Percentiles rank a stretch among this genome's conserved stretches.
phyloP scores from a whole-genome alignment of 2,888 invertebrate genomes.

The Caenorhabditis zanzibari region DNA sequence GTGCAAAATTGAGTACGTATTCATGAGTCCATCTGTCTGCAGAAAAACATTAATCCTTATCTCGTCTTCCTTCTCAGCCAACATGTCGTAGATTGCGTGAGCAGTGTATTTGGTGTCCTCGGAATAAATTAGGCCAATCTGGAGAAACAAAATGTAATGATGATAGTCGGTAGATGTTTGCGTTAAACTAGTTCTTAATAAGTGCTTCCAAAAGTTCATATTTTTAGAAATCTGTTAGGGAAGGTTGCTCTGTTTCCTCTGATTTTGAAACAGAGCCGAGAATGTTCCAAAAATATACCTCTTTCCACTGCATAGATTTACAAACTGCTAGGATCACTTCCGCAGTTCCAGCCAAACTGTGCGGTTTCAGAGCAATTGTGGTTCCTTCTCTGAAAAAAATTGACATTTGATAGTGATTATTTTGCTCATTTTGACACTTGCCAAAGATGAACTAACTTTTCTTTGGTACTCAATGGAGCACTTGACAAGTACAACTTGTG shows the following conservation, averaged over 20 bases:
- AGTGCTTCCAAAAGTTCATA: no score
- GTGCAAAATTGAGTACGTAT: constrained; percentile 54
- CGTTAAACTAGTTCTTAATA: neutral
- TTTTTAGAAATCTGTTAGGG: no score
- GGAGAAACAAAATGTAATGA: neutral
- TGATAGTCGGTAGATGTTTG: no score
- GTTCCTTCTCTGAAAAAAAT: constrained; percentile 49
- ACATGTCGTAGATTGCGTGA: constrained; percentile 56
- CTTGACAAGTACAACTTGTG: constrained; percentile 61
- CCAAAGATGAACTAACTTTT: constrained; percentile 60
- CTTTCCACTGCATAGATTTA: constrained; percentile 61
- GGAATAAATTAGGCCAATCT: constrained; percentile 67
- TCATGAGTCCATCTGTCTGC: constrained; percentile 55
- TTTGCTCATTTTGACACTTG: no score
- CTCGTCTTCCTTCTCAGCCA: constrained; percentile 29
- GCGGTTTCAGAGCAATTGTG: constrained; percentile 66
- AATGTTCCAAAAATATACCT: constrained; percentile 42
- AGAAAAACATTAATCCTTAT: constrained; percentile 53
- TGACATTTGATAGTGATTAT: no score
- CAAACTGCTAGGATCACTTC: constrained; percentile 54
- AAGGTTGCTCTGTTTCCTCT: no score
- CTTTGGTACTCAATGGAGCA: constrained; percentile 58
- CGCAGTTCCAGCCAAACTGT: constrained; percentile 59
- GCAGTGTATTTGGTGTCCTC: constrained; percentile 60
- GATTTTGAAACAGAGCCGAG: no score